Conservation (phyloP, 2,888 invertebrate species). For the Arrhopalites spinosus region DNA sequence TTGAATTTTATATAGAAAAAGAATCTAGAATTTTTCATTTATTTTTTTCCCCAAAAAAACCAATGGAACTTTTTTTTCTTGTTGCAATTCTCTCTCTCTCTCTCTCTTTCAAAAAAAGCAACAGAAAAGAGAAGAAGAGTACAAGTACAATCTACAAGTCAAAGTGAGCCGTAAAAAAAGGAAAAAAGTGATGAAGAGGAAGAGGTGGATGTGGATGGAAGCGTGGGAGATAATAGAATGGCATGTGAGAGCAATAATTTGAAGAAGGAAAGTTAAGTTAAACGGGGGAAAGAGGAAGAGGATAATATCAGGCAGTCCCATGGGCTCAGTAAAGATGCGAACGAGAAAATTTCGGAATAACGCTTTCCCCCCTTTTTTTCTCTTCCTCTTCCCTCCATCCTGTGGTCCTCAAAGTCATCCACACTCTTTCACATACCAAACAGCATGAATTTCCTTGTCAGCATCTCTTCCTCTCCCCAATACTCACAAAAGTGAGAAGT, state of each 20-base stretch:
- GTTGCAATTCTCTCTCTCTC: no score
- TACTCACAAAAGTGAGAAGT: not conserved
- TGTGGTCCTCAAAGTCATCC: not conserved
- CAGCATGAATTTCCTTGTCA: not conserved
- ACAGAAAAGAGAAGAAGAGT: not conserved
- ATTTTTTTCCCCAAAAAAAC: no score
- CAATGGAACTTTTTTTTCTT: no score
- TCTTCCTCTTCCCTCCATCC: not conserved
- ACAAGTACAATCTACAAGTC: not conserved
- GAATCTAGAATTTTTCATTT: no score
- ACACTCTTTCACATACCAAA: not conserved
- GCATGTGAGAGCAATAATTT: slow-evolving; percentile 43
- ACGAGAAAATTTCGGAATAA: slow-evolving; percentile 33
- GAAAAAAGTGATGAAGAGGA: slow-evolving; percentile 20
- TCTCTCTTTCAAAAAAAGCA: no score
- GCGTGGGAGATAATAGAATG: slow-evolving; percentile 44
- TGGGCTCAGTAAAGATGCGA: slow-evolving; percentile 44
- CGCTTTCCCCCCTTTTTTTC: not conserved
- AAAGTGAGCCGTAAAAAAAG: not conserved
- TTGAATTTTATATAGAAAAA: no score
- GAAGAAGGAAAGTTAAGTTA: slow-evolving; percentile 39
- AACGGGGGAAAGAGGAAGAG: slow-evolving; percentile 37
- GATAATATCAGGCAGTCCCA: no score
- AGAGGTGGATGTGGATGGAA: slow-evolving; percentile 32
- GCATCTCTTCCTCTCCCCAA: not conserved